A percentile compares a stretch with the other conserved stretches of the same genome.
phyloP scores from a whole-genome alignment of 2,797 vertebrate genomes.

The Liparis tanakae region DNA sequence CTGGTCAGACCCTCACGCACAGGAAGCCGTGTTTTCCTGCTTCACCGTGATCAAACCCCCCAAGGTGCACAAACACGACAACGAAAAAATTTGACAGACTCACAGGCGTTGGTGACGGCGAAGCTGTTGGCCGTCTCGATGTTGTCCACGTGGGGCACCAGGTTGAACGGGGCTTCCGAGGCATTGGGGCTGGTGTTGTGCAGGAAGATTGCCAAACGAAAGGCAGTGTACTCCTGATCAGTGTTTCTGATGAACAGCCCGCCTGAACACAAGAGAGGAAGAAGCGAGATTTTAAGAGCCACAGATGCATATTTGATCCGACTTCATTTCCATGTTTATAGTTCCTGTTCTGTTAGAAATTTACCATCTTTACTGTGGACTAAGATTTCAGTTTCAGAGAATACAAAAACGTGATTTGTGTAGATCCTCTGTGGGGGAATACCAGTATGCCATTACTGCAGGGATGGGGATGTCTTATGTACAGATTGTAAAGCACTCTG shows the following conservation, averaged over 20 bases:
- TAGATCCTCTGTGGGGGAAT: neutral
- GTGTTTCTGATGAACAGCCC: slow-evolving; percentile 99
- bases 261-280: slow-evolving; percentile 64
- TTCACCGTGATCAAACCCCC: accelerated
- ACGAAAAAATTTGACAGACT: slow-evolving; percentile 70
- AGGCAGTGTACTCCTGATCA: slow-evolving; percentile 99
- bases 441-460: neutral
- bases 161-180: slow-evolving; percentile 97
- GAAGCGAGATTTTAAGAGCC: neutral
- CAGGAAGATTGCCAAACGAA: slow-evolving; percentile 98
- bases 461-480: too few species aligned
- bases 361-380: neutral
- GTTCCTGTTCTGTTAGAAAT: neutral
- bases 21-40: neutral
- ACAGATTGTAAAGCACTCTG: too few species aligned
- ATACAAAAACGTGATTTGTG: neutral
- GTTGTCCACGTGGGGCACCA: slow-evolving; percentile 99
- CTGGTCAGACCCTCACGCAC: neutral
- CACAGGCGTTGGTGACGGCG: slow-evolving; percentile 99
- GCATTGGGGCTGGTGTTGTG: slow-evolving; percentile 99
- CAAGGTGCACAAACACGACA: neutral
- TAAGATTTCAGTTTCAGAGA: neutral
- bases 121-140: slow-evolving; percentile 99
- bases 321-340: neutral
- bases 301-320: neutral